Conservation (phyloP, 2,797 vertebrate species). For the Dallia pectoralis region DNA sequence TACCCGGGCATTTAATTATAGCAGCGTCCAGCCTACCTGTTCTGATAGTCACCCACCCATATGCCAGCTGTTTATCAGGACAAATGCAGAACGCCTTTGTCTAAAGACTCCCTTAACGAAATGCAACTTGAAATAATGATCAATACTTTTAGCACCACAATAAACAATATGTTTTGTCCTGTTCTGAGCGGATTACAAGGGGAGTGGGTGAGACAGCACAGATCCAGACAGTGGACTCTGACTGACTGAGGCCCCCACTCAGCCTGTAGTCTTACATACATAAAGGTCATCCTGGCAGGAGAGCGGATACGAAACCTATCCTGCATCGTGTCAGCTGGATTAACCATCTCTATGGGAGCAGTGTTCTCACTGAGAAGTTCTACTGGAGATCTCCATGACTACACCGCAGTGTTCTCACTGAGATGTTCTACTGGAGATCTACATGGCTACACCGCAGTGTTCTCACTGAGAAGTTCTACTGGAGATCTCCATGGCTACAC, state of each 20-base stretch:
- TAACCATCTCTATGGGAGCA: not conserved
- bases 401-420: too few relatives aligned
- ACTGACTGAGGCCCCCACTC: too few relatives aligned
- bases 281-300: not conserved
- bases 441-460: not conserved
- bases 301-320: not conserved
- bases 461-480: too few relatives aligned
- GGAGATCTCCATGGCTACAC: not conserved
- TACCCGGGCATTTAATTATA: not conserved
- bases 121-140: not conserved
- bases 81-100: not conserved
- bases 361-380: not conserved
- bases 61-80: not conserved
- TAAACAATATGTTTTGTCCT: constrained; percentile 4
- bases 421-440: too few relatives aligned
- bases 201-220: not conserved
- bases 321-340: not conserved
- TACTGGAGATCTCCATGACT: not conserved
- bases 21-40: not conserved
- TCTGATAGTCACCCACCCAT: not conserved
- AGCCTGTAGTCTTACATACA: not conserved
- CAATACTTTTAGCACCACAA: not conserved
- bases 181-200: not conserved
- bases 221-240: not conserved
- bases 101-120: not conserved